These are phyloP conservation scores for Eupithecia insigniata DNA, from an alignment of 2,888 invertebrate species.

Conservation along the genomic window DNA sequence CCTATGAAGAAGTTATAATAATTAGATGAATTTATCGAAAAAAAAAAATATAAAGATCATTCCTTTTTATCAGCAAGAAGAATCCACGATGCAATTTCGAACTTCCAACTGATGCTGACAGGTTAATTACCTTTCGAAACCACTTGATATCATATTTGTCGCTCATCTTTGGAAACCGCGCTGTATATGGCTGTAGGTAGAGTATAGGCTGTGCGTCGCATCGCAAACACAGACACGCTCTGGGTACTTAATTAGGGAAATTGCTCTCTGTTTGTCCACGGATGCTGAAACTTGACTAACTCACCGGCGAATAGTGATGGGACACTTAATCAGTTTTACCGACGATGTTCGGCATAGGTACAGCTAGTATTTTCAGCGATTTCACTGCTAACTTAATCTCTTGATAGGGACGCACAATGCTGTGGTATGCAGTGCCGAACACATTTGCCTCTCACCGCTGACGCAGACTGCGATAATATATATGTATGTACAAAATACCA, in stretches of 20 bases:
- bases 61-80: neutral
- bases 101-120: neutral
- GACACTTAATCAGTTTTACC: constrained; percentile 6
- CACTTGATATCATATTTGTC: constrained; percentile 13
- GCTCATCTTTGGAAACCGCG: constrained; percentile 33
- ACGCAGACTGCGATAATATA: too few species aligned
- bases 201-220: constrained; percentile 48
- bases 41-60: too few species aligned
- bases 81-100: neutral
- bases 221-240: constrained; percentile 63
- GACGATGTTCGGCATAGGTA: neutral
- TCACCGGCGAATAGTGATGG: constrained; percentile 45
- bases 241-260: constrained; percentile 77
- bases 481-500: too few species aligned
- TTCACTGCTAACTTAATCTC: too few species aligned
- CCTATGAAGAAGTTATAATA: too few species aligned
- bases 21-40: too few species aligned
- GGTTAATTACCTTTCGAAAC: neutral
- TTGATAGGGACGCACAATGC: too few species aligned
- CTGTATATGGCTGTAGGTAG: neutral
- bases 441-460: too few species aligned
- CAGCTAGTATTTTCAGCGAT: neutral
- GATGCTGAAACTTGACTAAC: constrained; percentile 65
- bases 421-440: too few species aligned
- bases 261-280: constrained; percentile 69